These are phyloP conservation scores for Mesorhabditis spiculigera DNA, from an alignment of 2,888 invertebrate genomes.

Conservation along the genomic window DNA sequence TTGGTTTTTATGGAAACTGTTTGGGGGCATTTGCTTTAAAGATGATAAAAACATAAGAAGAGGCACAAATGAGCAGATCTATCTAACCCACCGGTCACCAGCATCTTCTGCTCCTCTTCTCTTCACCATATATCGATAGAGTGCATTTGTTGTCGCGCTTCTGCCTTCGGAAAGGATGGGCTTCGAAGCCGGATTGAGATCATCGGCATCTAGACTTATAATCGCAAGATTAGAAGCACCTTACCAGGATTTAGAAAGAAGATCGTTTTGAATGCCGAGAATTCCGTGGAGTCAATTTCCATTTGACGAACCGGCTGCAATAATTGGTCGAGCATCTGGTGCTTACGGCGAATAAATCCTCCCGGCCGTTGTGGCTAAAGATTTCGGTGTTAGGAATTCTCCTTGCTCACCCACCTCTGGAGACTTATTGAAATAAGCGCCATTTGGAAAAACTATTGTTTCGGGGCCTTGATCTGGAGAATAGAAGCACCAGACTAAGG, in stretches of 20 bases:
- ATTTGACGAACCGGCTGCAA: constrained; percentile 51
- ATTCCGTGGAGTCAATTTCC: constrained; percentile 52
- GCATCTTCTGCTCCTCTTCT: constrained; percentile 48
- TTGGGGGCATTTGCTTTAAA: background rate
- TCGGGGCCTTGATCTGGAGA: constrained; percentile 51
- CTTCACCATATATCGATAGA: constrained; percentile 52
- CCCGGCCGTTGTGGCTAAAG: constrained; percentile 22
- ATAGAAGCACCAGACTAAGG: constrained; percentile 55
- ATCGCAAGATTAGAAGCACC: background rate
- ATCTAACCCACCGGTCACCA: constrained; percentile 37
- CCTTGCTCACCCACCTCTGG: constrained; percentile 24
- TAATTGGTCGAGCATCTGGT: constrained; percentile 55
- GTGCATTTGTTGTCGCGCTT: constrained; percentile 49
- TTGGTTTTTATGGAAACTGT: background rate
- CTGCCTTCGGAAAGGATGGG: constrained; percentile 40
- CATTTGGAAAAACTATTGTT: constrained; percentile 55
- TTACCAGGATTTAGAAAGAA: constrained; percentile 57
- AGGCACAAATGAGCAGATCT: background rate
- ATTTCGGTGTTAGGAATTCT: background rate
- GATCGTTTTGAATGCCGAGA: constrained; percentile 55
- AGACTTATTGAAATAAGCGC: constrained; percentile 52
- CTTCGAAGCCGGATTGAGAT: constrained; percentile 41
- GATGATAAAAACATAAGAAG: background rate
- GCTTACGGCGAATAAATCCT: constrained; percentile 43
- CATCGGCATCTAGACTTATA: constrained; percentile 49